Evolutionary conservation across 37 sponge, comb jelly and placozoan species (phyloP), one percentile per base, ranked within the genome.

Genomic region (Amphimedon queenslandica): DNA sequence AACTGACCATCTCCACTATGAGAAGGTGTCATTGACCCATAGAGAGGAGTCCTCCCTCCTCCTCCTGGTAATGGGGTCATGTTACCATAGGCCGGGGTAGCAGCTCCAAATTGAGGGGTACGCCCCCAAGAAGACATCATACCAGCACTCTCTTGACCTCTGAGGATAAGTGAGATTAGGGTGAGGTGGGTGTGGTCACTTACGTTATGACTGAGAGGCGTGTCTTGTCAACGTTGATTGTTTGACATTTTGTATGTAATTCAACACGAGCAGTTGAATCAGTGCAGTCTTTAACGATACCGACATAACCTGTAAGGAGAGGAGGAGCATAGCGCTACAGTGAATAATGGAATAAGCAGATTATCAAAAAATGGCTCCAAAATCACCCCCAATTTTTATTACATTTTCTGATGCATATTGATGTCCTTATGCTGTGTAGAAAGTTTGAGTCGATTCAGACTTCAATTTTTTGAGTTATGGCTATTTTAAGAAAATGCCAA

Each of bases 221-320:
- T 21, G 32, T 63, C 34, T 75, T 40, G 63, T 96, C 97, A 28
- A 96, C 97, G 41, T 93, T 87, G 40, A 96, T 96, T 18, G 91
- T 93, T 42, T 93, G 87, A 58, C 93, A 92, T 64, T 71, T 85
- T 37, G 93, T 77, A 78, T 98, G 99, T 30, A 98, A 84, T 75
- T 98, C 99, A 36, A 98, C 88, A 23, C 99, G 63, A 0, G 92
- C 99, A 38, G 96, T 92, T 11, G 81, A 74, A 35, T 98, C 99
- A 36, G 99, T 98, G 23, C 93, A 90, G 61, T 98, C 99, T 74
- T 92, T 94, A 25, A 94, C 95, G 21, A 98, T 98, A n/a, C 99
- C 99, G 31, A 96, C 81, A 72, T 90, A 96, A 29, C 93, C n/a
- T n/a, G n/a, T n/a, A n/a, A n/a, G n/a, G n/a, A n/a, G n/a, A n/a